phyloP scores from a whole-genome alignment of 2,797 vertebrate genomes.

The Liasis olivaceus region DNA sequence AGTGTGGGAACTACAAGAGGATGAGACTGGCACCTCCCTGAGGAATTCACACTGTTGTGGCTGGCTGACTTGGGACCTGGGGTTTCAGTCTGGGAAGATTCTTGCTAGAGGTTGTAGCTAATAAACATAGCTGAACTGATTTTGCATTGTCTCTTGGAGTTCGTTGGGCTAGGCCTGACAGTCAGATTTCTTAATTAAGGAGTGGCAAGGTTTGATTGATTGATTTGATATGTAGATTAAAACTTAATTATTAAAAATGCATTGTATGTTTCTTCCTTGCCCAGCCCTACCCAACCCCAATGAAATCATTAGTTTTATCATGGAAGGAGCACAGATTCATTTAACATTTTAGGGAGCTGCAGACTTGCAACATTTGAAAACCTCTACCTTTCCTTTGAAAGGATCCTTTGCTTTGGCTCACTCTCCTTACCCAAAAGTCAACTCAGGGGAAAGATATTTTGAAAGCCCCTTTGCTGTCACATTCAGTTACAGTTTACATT shows the following conservation, averaged over 20 bases:
- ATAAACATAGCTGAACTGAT: too few species aligned
- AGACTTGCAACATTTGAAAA: background rate
- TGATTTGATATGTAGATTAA: background rate
- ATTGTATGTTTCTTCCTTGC: background rate
- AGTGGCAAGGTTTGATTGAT: background rate
- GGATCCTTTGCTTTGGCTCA: background rate
- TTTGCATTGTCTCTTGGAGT: too few species aligned
- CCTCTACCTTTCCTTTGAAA: background rate
- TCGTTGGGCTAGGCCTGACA: too few species aligned
- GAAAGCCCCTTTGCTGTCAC: background rate
- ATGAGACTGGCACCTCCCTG: too few species aligned
- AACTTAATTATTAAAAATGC: background rate
- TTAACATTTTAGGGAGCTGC: background rate
- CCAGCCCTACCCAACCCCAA: background rate
- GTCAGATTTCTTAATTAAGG: background rate
- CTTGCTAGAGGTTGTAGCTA: too few species aligned
- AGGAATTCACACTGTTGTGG: too few species aligned
- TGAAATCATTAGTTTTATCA: background rate
- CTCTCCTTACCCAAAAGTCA: background rate
- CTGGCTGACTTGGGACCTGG: too few species aligned
- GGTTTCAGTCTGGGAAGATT: too few species aligned
- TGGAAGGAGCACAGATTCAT: background rate
- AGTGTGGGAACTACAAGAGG: too few species aligned
- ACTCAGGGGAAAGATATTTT: constrained; percentile 11
- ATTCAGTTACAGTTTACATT: constrained; percentile 12